These are phyloP conservation scores for Lagopus leucura DNA, from an alignment of 2,113 vertebrate species.

Conservation along the genomic window DNA sequence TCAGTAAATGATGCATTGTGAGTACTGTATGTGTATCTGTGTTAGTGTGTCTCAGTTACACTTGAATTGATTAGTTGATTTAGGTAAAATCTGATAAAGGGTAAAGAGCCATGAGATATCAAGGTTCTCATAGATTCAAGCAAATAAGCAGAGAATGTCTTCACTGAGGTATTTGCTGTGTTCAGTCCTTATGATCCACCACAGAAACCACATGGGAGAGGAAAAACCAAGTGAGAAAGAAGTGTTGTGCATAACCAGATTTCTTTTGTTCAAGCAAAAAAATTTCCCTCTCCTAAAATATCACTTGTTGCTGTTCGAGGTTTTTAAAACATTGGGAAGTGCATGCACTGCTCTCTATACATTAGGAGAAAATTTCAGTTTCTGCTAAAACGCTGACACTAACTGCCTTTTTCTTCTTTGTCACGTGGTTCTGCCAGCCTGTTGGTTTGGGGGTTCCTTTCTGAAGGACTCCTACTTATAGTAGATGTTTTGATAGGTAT, in stretches of 20 bases:
- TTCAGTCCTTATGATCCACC: not conserved
- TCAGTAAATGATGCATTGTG: not conserved
- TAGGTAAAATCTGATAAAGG: constrained; percentile 32
- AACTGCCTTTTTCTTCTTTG: not conserved
- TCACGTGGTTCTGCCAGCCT: not conserved
- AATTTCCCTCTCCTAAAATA: not conserved
- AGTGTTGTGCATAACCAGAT: not conserved
- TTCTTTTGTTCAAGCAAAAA: not conserved
- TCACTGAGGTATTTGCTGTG: not conserved
- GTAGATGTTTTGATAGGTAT: not conserved
- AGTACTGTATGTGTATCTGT: not conserved
- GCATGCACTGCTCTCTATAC: not conserved
- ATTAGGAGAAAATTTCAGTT: not conserved
- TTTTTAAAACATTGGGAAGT: not conserved
- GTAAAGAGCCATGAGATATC: not conserved
- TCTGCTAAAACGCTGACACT: not conserved
- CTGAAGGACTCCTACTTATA: not conserved
- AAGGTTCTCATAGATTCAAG: not conserved
- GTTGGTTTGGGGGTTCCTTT: not conserved
- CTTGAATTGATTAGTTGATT: constrained; percentile 12
- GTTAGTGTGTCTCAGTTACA: not conserved
- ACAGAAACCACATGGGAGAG: not conserved
- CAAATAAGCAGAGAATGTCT: not conserved
- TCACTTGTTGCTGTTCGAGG: not conserved
- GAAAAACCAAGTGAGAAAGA: not conserved